These are phyloP conservation scores for Venustoraphidia nigricollis DNA, from an alignment of 2,888 invertebrate species.

Conservation along the genomic window DNA sequence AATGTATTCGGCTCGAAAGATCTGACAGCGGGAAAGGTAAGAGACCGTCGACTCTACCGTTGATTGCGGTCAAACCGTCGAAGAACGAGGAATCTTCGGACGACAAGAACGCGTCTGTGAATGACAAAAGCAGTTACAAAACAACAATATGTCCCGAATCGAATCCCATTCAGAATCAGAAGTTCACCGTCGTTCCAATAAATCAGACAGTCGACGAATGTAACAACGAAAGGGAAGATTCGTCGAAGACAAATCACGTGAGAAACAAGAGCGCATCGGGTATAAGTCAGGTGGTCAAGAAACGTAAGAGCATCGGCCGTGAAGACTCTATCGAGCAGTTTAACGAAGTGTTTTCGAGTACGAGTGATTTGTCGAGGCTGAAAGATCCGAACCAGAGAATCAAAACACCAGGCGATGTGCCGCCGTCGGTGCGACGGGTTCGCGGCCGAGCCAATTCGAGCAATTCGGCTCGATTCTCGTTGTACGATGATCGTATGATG, in stretches of 20 bases:
- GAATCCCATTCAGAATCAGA: constrained; percentile 8
- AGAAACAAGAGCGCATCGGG: constrained; percentile 16
- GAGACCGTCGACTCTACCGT: constrained; percentile 30
- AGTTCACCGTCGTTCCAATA: constrained; percentile 6
- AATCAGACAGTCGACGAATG: constrained; percentile 1
- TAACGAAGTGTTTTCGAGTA: constrained; percentile 55
- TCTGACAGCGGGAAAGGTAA: constrained; percentile 18
- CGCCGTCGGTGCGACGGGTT: constrained; percentile 58
- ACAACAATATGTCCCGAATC: constrained; percentile 5
- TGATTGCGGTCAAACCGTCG: constrained; percentile 20
- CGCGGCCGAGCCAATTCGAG: constrained; percentile 45
- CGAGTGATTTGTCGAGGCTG: constrained; percentile 46
- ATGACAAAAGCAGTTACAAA: constrained; percentile 1
- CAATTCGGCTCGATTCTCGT: constrained; percentile 48
- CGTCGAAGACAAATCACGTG: constrained; percentile 9
- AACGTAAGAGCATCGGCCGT: constrained; percentile 28
- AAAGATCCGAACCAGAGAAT: constrained; percentile 62
- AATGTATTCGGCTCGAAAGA: constrained; percentile 11
- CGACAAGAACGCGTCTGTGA: constrained; percentile 4
- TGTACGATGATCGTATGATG: constrained; percentile 86
- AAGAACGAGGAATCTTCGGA: constrained; percentile 12
- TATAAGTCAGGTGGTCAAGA: constrained; percentile 24
- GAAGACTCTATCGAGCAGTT: constrained; percentile 64
- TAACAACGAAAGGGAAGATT: constrained; percentile 7
- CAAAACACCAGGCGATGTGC: constrained; percentile 70